Base-by-base conservation (phyloP, 2,888 invertebrate species). In the Cryptocephalus moraei region DNA sequence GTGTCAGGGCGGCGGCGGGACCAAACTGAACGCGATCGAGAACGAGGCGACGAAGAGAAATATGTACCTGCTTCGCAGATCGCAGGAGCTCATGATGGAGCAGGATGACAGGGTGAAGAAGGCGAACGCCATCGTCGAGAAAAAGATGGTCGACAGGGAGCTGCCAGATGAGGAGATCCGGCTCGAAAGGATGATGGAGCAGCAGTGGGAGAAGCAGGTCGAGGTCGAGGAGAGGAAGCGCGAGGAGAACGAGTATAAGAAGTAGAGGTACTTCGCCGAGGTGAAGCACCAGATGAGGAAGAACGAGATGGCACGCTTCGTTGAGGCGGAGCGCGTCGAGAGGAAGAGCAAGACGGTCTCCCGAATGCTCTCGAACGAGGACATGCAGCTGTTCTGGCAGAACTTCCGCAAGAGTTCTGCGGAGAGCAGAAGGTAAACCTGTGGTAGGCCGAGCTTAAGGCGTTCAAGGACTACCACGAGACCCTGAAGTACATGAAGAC, bases 371-470 rank as follows among this genome's bases (percentile, higher is more conserved):
- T 81, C 73, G 79, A 81, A 63, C 76, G 80, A n/a, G n/a, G n/a
- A n/a, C n/a, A n/a, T n/a, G n/a, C n/a, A n/a, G n/a, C n/a, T n/a
- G n/a, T n/a, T n/a, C 66, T 90, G 89, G 89, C 63, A 70, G 8
- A 75, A 78, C 51, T 87, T 83, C 68, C 72, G 73, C 49, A 71
- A 73, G 36, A 66, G n/a, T n/a, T 80, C 8, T 82, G 84, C 56
- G 72, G 81, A 0, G 54, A 70, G 0, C 76, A 82, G 40, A 81
- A 80, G 52, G 77, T 82, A 55, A 76, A 77, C 48, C 68, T 88
- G 38, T 90, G 89, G 89, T 81, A 83, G 56, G 80, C 78, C 3
- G 61, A 86, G 38, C 64, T 80, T 86, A 84, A n/a, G n/a, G n/a
- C n/a, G n/a, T n/a, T n/a, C n/a, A n/a, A n/a, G n/a, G n/a, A n/a